These are phyloP conservation scores for Lasius fuliginosus DNA, from an alignment of 2,888 invertebrate species.

Conservation along the genomic window DNA sequence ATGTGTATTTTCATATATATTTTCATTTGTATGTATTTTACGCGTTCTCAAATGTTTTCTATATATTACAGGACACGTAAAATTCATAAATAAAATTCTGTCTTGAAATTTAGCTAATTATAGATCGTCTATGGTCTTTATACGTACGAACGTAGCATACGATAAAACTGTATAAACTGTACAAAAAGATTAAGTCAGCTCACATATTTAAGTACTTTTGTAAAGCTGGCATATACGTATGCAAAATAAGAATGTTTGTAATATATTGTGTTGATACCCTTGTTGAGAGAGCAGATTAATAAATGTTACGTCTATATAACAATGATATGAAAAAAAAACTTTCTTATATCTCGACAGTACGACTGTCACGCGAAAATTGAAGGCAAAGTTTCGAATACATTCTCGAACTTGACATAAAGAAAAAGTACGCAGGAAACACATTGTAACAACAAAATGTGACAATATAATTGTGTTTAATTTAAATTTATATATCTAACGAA, in stretches of 20 bases:
- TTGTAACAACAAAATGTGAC: no score
- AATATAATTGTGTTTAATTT: no score
- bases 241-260: slow-evolving; percentile 34
- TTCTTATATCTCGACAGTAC: neutral
- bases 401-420: neutral
- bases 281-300: slow-evolving; percentile 26
- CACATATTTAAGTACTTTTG: slow-evolving; percentile 60
- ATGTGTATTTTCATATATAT: neutral
- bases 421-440: neutral
- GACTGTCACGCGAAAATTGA: neutral
- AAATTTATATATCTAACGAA: no score
- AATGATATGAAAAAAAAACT: slow-evolving; percentile 19
- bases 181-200: slow-evolving; percentile 53
- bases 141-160: neutral
- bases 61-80: neutral
- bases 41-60: neutral
- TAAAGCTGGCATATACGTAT: slow-evolving; percentile 53
- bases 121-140: slow-evolving; percentile 3
- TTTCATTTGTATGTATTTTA: neutral
- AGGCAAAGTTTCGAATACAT: neutral
- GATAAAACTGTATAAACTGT: slow-evolving; percentile 57
- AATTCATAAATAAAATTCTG: neutral
- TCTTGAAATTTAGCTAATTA: neutral
- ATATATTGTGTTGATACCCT: slow-evolving; percentile 25
- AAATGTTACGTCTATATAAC: slow-evolving; percentile 58